Evolutionary conservation across 2,797 vertebrate genomes (phyloP).

Genomic region (Periparus ater): DNA sequence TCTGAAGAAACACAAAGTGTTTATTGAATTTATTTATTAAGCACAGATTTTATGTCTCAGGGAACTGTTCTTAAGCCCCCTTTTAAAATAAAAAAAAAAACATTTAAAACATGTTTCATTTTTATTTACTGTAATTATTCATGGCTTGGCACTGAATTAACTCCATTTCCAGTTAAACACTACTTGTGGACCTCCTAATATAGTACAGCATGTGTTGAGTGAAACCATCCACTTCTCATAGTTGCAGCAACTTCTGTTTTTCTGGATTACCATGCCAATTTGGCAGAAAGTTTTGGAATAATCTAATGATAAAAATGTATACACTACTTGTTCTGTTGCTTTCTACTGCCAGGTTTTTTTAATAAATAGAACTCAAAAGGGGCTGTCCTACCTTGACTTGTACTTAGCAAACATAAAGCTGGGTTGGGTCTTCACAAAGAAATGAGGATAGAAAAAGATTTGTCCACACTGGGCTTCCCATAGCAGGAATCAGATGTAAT

Average conservation of each 20-base stretch:
- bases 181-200: slow-evolving; percentile 4
- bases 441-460: not conserved
- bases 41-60: not conserved
- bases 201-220: not conserved
- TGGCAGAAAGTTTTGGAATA: not conserved
- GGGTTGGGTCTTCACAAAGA: not conserved
- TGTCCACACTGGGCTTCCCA: not conserved
- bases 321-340: not conserved
- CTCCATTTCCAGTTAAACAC: slow-evolving; percentile 34
- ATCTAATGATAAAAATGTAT: not conserved
- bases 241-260: not conserved
- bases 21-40: slow-evolving; percentile 28
- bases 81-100: not conserved
- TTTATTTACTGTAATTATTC: slow-evolving; percentile 32
- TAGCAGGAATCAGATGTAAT: not conserved
- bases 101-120: not conserved
- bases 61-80: not conserved
- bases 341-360: not conserved
- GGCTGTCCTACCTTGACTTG: not conserved
- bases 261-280: not conserved
- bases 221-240: slow-evolving; percentile 8
- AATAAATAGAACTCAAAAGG: not conserved
- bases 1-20: not conserved
- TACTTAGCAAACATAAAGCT: not conserved
- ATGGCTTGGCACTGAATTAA: slow-evolving; percentile 13